Percentiles rank a stretch among this genome's conserved stretches.
phyloP scores from a whole-genome alignment of 1,140 invertebrate genomes.

The Nomia melanderi region DNA sequence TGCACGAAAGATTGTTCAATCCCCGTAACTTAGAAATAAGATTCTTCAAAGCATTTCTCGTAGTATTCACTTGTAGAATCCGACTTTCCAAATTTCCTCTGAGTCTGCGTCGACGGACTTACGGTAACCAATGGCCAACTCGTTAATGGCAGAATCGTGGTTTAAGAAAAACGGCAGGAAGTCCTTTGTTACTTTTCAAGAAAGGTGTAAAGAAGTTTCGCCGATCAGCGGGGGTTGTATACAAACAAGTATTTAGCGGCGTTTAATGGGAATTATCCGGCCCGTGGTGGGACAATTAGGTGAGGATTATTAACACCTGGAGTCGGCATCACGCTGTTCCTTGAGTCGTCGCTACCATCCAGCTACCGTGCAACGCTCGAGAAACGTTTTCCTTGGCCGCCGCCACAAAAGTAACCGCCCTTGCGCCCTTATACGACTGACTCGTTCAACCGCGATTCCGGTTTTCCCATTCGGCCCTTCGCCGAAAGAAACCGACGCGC shows the following conservation, averaged over 20 bases:
- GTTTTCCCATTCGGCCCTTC: conserved; percentile 52
- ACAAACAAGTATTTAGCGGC: conserved; percentile 78
- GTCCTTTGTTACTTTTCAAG: conserved; percentile 46
- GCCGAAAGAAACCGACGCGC: conserved; percentile 18
- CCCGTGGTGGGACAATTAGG: conserved; percentile 72
- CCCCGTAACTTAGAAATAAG: too few species aligned
- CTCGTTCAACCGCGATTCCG: conserved; percentile 75
- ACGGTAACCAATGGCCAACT: not conserved
- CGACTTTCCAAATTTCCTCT: too few species aligned
- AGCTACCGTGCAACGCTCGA: conserved; percentile 32
- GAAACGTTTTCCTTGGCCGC: conserved; percentile 33
- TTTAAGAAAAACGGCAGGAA: conserved; percentile 22
- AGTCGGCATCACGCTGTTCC: conserved; percentile 72
- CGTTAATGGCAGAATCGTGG: not conserved
- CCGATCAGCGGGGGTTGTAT: conserved; percentile 68
- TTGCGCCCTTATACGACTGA: conserved; percentile 31
- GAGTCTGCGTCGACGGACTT: too few species aligned
- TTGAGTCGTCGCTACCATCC: conserved; percentile 62
- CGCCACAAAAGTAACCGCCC: conserved; percentile 44
- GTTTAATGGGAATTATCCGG: conserved; percentile 77
- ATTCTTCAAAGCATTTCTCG: too few species aligned
- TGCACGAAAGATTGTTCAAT: too few species aligned
- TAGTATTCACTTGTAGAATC: too few species aligned
- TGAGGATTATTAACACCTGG: conserved; percentile 80
- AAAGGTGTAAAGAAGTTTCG: conserved; percentile 67